Percentiles rank a stretch among this genome's conserved stretches.
Conservation (phyloP, 37 sponge, comb jelly and placozoan species). For the Beroe forskalii region DNA sequence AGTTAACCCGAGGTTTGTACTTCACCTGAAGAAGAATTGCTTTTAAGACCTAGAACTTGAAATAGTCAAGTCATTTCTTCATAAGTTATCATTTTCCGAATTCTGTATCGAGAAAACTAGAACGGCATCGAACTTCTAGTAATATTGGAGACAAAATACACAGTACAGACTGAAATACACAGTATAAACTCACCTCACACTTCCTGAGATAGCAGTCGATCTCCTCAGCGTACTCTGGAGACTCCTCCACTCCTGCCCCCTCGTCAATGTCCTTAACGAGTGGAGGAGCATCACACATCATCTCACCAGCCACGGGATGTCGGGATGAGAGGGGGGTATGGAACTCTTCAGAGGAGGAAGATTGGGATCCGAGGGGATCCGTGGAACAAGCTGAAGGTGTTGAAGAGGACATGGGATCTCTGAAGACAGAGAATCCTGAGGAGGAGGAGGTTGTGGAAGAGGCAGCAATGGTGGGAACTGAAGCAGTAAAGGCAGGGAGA, state of each 20-base stretch:
- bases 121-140: neutral
- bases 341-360: too few species aligned
- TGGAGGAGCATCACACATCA: too few species aligned
- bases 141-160: neutral
- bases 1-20: neutral
- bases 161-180: too few species aligned
- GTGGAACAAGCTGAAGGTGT: neutral
- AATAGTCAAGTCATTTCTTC: neutral
- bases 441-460: neutral
- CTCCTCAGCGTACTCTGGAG: conserved; percentile 4
- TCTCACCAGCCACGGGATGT: neutral
- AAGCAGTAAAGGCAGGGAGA: conserved; percentile 3
- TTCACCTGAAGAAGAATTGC: neutral
- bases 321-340: neutral
- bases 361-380: neutral
- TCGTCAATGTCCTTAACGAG: neutral
- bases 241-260: neutral
- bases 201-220: neutral
- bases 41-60: neutral
- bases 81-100: too few species aligned
- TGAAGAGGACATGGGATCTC: neutral
- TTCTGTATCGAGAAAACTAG: neutral
- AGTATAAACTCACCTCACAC: neutral
- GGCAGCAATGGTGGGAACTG: neutral
- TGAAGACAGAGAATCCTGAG: neutral